phyloP scores from a whole-genome alignment of 2,113 vertebrate species.

The Pseudopipra pipra region DNA sequence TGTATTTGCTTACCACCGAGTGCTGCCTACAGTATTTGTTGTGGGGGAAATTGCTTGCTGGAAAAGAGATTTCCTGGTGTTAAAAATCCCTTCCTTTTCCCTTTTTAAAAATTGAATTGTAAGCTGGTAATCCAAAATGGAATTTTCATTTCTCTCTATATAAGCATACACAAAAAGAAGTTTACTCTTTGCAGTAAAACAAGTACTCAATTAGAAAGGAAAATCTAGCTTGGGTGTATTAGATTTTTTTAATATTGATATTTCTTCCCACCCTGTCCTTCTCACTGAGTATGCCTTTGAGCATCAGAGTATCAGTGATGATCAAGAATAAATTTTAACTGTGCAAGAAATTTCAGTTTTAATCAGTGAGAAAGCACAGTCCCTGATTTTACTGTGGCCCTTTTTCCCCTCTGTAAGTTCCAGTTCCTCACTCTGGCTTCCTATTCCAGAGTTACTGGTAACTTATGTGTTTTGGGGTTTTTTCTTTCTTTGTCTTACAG shows the following conservation, averaged over 20 bases:
- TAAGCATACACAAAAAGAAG: background rate
- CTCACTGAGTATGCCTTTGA: background rate
- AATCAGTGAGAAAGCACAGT: background rate
- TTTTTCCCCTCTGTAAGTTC: background rate
- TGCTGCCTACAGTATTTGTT: background rate
- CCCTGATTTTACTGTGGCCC: background rate
- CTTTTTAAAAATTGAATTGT: conserved; percentile 19
- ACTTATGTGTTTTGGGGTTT: background rate
- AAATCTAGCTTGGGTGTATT: background rate
- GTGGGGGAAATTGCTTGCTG: conserved; percentile 7
- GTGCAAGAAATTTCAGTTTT: background rate
- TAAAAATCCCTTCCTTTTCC: background rate
- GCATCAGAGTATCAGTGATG: background rate
- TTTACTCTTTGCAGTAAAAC: conserved; percentile 4
- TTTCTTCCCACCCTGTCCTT: background rate
- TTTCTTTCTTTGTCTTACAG: background rate
- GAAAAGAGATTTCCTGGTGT: conserved; percentile 50
- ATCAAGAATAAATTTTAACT: background rate
- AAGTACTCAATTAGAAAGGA: background rate
- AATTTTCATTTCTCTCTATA: background rate
- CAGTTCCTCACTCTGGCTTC: background rate
- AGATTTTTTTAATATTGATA: background rate
- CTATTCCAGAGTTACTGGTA: background rate
- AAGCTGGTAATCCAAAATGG: conserved; percentile 10
- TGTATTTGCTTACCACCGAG: background rate